Percentiles rank a stretch among this genome's conserved stretches.
phyloP scores from a whole-genome alignment of 2,797 vertebrate genomes.

The Cebuella pygmaea region DNA sequence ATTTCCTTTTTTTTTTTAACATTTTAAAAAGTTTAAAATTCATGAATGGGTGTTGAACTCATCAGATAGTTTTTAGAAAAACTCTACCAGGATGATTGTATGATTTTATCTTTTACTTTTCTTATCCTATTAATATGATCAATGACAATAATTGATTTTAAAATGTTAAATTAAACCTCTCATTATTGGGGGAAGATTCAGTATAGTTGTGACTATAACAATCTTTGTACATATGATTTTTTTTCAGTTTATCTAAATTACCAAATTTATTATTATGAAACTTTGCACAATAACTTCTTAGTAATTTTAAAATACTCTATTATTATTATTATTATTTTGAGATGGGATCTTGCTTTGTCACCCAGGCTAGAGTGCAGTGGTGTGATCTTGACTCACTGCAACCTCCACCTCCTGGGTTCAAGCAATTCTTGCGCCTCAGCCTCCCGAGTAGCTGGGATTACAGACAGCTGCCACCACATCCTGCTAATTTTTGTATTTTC shows the following conservation, averaged over 20 bases:
- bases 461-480: not conserved
- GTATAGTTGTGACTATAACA: not conserved
- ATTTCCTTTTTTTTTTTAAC: not conserved
- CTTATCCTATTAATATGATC: constrained; percentile 11
- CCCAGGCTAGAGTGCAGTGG: not conserved
- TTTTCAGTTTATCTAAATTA: not conserved
- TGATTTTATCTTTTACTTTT: not conserved
- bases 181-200: not conserved
- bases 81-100: not conserved
- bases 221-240: not conserved
- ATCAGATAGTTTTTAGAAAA: not conserved
- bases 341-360: not conserved
- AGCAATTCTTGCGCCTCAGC: not conserved
- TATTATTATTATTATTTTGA: not conserved
- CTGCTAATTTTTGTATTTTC: not conserved
- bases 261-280: not conserved
- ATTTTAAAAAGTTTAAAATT: constrained; percentile 36
- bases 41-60: not conserved
- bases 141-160: not conserved
- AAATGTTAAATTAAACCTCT: constrained; percentile 34
- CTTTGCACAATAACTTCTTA: not conserved
- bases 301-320: not conserved
- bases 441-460: not conserved
- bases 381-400: not conserved
- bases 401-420: not conserved